phyloP scores from a whole-genome alignment of 1,140 invertebrate genomes.

The Pseudoatta argentina region DNA sequence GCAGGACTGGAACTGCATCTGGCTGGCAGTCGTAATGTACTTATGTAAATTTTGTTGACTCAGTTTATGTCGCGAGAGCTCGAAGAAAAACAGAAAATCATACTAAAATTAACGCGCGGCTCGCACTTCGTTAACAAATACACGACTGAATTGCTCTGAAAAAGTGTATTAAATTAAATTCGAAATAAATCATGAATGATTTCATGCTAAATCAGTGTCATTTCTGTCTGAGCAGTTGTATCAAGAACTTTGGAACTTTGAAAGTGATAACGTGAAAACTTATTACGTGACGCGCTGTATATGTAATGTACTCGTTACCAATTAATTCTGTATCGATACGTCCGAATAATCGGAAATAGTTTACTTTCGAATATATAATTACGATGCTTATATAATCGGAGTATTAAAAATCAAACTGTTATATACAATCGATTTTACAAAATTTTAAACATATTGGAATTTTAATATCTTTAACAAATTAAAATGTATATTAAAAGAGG shows the following conservation, averaged over 20 bases:
- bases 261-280: background rate
- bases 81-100: constrained; percentile 34
- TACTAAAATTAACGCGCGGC: background rate
- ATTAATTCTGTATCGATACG: background rate
- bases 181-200: constrained; percentile 17
- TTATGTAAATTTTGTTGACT: constrained; percentile 51
- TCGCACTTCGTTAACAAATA: background rate
- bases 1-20: constrained; percentile 28
- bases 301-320: background rate
- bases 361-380: background rate
- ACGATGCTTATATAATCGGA: background rate
- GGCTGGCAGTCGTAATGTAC: constrained; percentile 14
- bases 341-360: background rate
- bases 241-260: constrained; percentile 20
- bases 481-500: background rate
- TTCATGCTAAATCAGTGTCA: background rate
- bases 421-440: background rate
- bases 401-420: background rate
- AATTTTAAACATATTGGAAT: background rate
- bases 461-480: background rate
- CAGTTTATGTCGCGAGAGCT: background rate
- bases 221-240: background rate
- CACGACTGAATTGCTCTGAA: background rate
- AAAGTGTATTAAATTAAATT: constrained; percentile 10
- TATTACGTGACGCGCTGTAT: background rate